Percentiles rank a stretch among this genome's conserved stretches.
These are phyloP conservation scores for Crioceris asparagi DNA, from an alignment of 2,888 invertebrate genomes.

Conservation along the genomic window DNA sequence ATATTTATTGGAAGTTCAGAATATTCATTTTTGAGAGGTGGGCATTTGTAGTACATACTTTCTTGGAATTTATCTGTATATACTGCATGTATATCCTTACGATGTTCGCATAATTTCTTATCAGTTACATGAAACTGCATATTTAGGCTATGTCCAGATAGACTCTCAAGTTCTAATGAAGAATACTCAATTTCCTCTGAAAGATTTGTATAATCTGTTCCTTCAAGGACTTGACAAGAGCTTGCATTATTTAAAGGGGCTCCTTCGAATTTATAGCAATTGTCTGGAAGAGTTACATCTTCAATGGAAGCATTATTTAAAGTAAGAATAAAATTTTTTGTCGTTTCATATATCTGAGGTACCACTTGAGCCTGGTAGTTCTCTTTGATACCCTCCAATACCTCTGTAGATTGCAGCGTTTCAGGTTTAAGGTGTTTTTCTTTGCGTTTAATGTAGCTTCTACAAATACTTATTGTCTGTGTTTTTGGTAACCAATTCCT, in stretches of 20 bases:
- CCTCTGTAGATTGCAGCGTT: background rate
- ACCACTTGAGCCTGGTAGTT: slow-evolving; percentile 35
- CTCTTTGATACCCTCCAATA: slow-evolving; percentile 31
- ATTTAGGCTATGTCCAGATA: slow-evolving; percentile 5
- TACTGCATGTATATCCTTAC: too few species aligned
- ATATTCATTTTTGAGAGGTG: slow-evolving; percentile 32
- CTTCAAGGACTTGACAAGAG: too few species aligned
- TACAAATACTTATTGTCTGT: slow-evolving; percentile 22
- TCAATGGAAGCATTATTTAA: slow-evolving; percentile 9
- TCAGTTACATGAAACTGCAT: too few species aligned
- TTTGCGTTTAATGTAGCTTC: slow-evolving; percentile 18
- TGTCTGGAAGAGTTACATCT: slow-evolving; percentile 15
- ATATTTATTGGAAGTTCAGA: slow-evolving; percentile 35
- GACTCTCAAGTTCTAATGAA: slow-evolving; percentile 31
- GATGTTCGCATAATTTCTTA: slow-evolving; percentile 26
- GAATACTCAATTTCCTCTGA: slow-evolving; percentile 33
- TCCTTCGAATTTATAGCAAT: slow-evolving; percentile 25
- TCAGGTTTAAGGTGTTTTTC: slow-evolving; percentile 10
- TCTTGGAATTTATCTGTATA: slow-evolving; percentile 30
- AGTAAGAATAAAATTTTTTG: slow-evolving; percentile 3
- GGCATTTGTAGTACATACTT: slow-evolving; percentile 36
- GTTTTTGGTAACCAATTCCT: slow-evolving; percentile 27
- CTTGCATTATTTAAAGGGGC: too few species aligned
- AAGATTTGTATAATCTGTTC: slow-evolving; percentile 20
- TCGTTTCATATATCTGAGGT: slow-evolving; percentile 29